Evolutionary conservation across 1,140 invertebrate species (phyloP).

Genomic region (Caenorhabditis brenneri): DNA sequence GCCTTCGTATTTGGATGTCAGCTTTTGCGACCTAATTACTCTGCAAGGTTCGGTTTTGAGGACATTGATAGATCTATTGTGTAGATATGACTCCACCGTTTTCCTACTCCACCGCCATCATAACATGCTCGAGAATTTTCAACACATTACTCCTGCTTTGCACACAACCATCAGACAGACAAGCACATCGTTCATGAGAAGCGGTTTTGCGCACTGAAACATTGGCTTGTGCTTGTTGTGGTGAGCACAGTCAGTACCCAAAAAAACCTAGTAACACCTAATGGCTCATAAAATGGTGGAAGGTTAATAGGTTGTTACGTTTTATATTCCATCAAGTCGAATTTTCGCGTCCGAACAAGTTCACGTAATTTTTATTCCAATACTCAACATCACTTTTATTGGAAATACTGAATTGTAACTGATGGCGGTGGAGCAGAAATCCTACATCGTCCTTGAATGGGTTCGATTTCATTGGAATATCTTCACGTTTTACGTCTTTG

Average conservation of each 20-base stretch:
- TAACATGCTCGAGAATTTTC: background rate
- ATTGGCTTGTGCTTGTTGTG: background rate
- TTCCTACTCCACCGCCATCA: conserved; percentile 28
- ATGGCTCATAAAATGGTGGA: too few relatives aligned
- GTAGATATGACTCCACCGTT: background rate
- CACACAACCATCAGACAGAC: background rate
- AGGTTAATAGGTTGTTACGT: too few relatives aligned
- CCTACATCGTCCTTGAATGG: background rate
- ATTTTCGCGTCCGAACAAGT: background rate
- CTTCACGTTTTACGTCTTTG: conserved; percentile 2
- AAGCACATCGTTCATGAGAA: conserved; percentile 22
- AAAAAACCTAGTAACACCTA: too few relatives aligned
- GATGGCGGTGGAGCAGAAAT: conserved; percentile 24
- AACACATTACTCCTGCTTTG: background rate
- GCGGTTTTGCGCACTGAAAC: background rate
- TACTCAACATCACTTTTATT: background rate
- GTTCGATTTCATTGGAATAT: conserved; percentile 29
- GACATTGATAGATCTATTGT: conserved; percentile 1
- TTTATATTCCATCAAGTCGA: background rate
- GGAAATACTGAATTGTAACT: background rate
- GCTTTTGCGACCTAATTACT: conserved; percentile 12
- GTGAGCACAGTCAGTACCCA: background rate
- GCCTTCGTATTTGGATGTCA: background rate
- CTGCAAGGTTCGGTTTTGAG: conserved; percentile 17
- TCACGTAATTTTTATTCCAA: background rate